Conservation (phyloP, 1,140 invertebrate genomes). For the Brachionus sp. region DNA sequence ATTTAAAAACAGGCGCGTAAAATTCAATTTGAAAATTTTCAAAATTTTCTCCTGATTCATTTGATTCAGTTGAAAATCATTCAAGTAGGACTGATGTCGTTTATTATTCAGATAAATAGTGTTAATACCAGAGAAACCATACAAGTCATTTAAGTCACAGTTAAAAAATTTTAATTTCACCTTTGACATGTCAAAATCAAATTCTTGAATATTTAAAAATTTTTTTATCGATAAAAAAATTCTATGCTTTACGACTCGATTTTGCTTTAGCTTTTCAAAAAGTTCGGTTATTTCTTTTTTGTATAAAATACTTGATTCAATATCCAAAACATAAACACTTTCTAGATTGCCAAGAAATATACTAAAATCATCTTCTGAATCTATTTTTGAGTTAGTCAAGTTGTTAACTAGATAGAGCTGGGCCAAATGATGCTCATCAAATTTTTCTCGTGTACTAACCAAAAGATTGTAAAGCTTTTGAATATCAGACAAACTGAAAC, state of each 20-base stretch:
- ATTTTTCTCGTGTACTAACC: background rate
- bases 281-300: background rate
- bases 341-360: background rate
- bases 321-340: background rate
- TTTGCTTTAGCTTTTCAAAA: background rate
- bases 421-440: background rate
- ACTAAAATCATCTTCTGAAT: background rate
- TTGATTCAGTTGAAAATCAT: background rate
- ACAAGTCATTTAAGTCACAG: background rate
- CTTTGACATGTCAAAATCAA: background rate
- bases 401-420: background rate
- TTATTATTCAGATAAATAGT: background rate
- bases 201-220: background rate
- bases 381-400: background rate
- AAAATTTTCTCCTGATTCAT: background rate
- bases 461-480: background rate
- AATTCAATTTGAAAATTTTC: background rate
- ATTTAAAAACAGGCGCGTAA: background rate
- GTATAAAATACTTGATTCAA: background rate
- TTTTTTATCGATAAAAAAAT: background rate
- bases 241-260: background rate
- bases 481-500: background rate
- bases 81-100: background rate
- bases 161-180: slow-evolving; percentile 15
- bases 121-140: background rate